phyloP scores from a whole-genome alignment of 2,797 vertebrate species.

The Knipowitschia caucasica region DNA sequence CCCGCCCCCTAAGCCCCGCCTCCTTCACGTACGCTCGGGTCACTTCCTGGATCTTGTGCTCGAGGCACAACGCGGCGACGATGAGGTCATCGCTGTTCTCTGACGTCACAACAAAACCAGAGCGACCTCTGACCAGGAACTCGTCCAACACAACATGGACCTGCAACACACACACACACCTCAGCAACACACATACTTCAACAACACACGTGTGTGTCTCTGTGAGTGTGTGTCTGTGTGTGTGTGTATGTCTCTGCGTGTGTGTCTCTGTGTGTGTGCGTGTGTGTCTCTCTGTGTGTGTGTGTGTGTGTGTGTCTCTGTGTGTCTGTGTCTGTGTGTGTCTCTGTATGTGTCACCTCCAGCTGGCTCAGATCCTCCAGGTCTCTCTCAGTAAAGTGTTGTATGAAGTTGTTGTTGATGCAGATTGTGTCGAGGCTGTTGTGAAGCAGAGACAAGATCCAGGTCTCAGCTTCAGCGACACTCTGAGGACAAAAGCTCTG shows the following conservation, averaged over 20 bases:
- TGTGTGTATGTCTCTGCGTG: too few relatives aligned
- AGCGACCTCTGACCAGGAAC: slow-evolving; percentile 50
- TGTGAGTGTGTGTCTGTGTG: too few relatives aligned
- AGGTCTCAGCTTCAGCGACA: slow-evolving; percentile 58
- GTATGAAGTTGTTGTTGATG: slow-evolving; percentile 80
- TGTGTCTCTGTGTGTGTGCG: too few relatives aligned
- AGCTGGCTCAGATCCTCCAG: slow-evolving; percentile 31
- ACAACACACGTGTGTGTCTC: too few relatives aligned
- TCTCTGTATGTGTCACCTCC: background rate
- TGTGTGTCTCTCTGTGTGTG: too few relatives aligned
- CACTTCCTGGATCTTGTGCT: slow-evolving; percentile 73
- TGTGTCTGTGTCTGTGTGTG: too few relatives aligned
- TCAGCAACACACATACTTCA: too few relatives aligned
- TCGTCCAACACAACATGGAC: slow-evolving; percentile 53
- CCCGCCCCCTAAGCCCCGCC: slow-evolving; percentile 42
- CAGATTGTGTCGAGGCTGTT: fast-evolving
- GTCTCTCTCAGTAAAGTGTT: slow-evolving; percentile 69
- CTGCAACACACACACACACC: slow-evolving; percentile 8
- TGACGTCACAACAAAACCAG: slow-evolving; percentile 66
- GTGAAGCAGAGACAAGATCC: slow-evolving; percentile 57
- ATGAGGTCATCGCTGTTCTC: background rate
- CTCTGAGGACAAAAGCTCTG: fast-evolving
- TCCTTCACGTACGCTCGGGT: slow-evolving; percentile 63
- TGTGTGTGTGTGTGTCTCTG: too few relatives aligned
- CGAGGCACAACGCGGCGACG: slow-evolving; percentile 61